phyloP scores from a whole-genome alignment of 1,140 invertebrate species.

The Drosophila sulfurigaster region DNA sequence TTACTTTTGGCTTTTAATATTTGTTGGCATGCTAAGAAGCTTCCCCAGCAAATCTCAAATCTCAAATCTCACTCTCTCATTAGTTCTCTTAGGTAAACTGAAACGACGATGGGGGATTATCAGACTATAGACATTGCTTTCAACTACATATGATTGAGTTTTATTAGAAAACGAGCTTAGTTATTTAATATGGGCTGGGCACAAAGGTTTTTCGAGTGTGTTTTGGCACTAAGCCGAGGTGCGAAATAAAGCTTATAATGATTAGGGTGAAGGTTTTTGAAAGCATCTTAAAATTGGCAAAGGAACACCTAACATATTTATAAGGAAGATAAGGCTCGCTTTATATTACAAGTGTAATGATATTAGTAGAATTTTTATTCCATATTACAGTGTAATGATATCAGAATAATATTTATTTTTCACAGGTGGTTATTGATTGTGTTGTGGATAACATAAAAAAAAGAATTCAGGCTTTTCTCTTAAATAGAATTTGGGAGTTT shows the following conservation, averaged over 20 bases:
- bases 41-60: constrained; percentile 29
- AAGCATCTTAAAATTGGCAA: no score
- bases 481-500: no score
- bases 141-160: constrained; percentile 31
- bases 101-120: constrained; percentile 24
- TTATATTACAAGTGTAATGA: no score
- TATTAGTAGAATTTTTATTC: no score
- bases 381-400: no score
- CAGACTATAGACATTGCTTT: constrained; percentile 1
- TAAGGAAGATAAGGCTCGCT: no score
- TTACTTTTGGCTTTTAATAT: constrained; percentile 76
- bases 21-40: constrained; percentile 46
- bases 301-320: no score
- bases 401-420: no score
- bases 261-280: background rate
- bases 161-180: background rate
- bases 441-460: no score
- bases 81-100: constrained; percentile 30
- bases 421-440: no score
- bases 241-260: background rate
- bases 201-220: no score
- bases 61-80: constrained; percentile 29
- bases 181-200: background rate
- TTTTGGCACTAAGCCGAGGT: background rate
- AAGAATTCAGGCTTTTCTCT: no score